phyloP scores from a whole-genome alignment of 2,888 invertebrate genomes.

The Chaitophorus viminalis region DNA sequence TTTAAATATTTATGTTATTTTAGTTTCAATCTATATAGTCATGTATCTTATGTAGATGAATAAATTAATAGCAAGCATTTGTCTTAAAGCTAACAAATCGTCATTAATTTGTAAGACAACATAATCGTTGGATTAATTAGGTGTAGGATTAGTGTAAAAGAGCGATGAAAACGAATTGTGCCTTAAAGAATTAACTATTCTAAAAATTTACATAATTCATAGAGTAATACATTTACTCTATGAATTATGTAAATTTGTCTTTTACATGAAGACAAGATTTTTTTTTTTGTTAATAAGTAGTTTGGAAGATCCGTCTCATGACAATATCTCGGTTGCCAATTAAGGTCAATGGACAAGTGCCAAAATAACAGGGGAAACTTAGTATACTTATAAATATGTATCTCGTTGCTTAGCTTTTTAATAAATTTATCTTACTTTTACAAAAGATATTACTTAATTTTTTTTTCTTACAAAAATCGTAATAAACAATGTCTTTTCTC shows the following conservation, averaged over 20 bases:
- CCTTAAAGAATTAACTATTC: neutral
- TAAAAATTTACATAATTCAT: neutral
- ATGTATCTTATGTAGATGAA: neutral
- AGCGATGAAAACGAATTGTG: neutral
- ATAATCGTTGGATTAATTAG: neutral
- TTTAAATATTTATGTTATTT: neutral
- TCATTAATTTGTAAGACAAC: slow-evolving; percentile 10
- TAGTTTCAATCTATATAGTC: neutral
- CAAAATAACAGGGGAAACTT: slow-evolving; percentile 44
- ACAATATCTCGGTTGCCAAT: slow-evolving; percentile 11
- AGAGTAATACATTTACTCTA: no score
- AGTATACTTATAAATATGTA: slow-evolving; percentile 8
- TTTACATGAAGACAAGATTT: slow-evolving; percentile 1
- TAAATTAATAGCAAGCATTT: neutral
- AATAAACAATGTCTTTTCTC: neutral
- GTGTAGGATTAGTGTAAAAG: neutral
- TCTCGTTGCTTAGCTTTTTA: neutral
- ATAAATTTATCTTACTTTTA: neutral
- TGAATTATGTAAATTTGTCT: no score
- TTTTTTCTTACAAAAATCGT: neutral
- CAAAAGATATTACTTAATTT: neutral
- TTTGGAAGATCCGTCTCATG: slow-evolving; percentile 8
- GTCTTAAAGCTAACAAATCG: neutral
- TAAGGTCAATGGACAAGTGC: slow-evolving; percentile 47
- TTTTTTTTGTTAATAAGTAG: neutral